Base-by-base conservation (phyloP, 2,113 vertebrate species). In the Anser cygnoides region DNA sequence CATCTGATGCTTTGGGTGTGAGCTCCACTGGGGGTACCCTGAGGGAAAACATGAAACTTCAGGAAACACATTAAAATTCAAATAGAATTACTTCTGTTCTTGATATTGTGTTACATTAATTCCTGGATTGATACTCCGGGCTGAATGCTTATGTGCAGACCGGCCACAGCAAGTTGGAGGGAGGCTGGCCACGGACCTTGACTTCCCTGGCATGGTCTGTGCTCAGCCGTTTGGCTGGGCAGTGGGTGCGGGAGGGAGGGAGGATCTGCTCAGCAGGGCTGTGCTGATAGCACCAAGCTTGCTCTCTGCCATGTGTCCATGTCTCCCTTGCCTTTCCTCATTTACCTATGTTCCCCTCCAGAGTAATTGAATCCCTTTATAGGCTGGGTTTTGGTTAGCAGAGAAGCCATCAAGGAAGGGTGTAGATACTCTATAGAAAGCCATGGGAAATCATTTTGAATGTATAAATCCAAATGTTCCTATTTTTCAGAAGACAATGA, bases 401-500 rank as follows among this genome's bases (percentile, higher is more conserved):
- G 17, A 73, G 11, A n/a, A 66, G 13, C 37, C 25, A 7, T 5
- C 6, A 49, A 65, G 18, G 70, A 86, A 84, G 43, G 83, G 37
- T 43, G 52, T 11, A 78, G 19, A 16, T 41, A 35, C 63, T 78
- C 25, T 58, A 43, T 44, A 75, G 66, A 66, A 77, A 49, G 3
- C 15, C 49, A 37, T 2, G 13, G 44, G 37, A 46, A 23, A 15
- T 13, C 13, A 43, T 75, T 67, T 49, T 70, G 55, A 55, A 68
- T 71, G 13, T 28, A 35, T 76, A 66, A 74, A 75, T 55, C 37
- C 67, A 52, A 83, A 88, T 35, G 21, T 73, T 63, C 43, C 75
- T 95, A 6, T 90, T 90, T 96, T 98, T 78, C 97, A 99, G 99
- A 99, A 84, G 98, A 98, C 73, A 97, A 92, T 17, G 97, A 98